These are phyloP conservation scores for Acrocera orbiculus DNA, from an alignment of 2,888 invertebrate genomes.

Conservation along the genomic window DNA sequence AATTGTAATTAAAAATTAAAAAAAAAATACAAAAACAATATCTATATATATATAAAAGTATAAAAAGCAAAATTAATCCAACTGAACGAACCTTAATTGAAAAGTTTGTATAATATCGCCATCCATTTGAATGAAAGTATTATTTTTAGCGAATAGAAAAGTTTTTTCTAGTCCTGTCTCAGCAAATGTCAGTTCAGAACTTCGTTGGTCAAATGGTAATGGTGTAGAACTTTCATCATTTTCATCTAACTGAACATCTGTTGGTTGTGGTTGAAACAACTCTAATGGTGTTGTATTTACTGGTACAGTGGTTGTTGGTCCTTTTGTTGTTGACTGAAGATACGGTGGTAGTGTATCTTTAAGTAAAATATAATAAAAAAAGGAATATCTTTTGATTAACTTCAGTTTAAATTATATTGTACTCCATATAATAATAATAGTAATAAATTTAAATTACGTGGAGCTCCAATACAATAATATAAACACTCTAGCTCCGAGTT, in stretches of 20 bases:
- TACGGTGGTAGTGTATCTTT: not conserved
- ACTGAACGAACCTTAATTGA: slow-evolving; percentile 55
- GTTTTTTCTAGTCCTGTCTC: slow-evolving; percentile 70
- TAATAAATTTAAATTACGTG: slow-evolving; percentile 29
- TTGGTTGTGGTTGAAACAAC: slow-evolving; percentile 11
- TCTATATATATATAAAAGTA: not conserved
- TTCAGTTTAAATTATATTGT: not conserved
- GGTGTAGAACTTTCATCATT: slow-evolving; percentile 26
- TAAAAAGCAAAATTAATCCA: not conserved
- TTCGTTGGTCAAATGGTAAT: slow-evolving; percentile 55
- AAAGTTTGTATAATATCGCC: slow-evolving; percentile 80
- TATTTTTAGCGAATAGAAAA: slow-evolving; percentile 84
- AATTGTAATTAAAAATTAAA: no score
- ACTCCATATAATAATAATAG: not conserved
- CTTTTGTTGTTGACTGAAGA: slow-evolving; percentile 33
- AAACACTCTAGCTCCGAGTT: slow-evolving; percentile 48
- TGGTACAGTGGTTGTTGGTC: slow-evolving; percentile 35
- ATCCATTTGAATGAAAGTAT: slow-evolving; percentile 78
- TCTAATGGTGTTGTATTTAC: slow-evolving; percentile 17
- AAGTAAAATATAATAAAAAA: not conserved
- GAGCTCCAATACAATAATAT: slow-evolving; percentile 42
- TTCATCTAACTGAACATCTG: slow-evolving; percentile 8
- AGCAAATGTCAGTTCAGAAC: slow-evolving; percentile 65
- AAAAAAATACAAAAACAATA: not conserved
- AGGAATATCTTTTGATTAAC: slow-evolving; percentile 3